These are phyloP conservation scores for Peromyscus melanophrys DNA, from an alignment of 2,797 vertebrate genomes.

Conservation along the genomic window DNA sequence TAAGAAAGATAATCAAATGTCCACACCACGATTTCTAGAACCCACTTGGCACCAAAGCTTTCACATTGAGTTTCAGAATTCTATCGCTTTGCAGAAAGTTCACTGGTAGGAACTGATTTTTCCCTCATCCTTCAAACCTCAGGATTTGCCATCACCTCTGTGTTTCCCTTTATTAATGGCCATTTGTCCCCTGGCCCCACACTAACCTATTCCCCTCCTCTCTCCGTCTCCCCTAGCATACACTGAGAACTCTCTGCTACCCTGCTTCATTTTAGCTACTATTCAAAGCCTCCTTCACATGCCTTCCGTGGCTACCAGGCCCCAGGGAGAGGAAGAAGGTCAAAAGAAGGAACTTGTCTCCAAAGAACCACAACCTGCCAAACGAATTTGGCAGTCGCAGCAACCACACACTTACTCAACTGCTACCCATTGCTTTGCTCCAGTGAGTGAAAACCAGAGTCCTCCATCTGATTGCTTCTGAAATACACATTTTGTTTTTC, in stretches of 20 bases:
- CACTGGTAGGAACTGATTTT: not conserved
- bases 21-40: slow-evolving; percentile 16
- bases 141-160: not conserved
- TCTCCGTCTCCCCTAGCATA: not conserved
- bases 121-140: not conserved
- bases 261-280: not conserved
- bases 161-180: not conserved
- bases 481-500: not conserved
- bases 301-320: not conserved
- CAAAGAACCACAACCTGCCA: not conserved
- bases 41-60: not conserved
- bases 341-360: not conserved
- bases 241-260: not conserved
- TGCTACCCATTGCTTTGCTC: not conserved
- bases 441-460: not conserved
- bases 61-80: slow-evolving; percentile 26
- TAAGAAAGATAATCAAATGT: slow-evolving; percentile 55
- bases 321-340: not conserved
- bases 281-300: not conserved
- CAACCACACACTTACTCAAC: not conserved
- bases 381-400: not conserved
- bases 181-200: not conserved
- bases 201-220: not conserved
- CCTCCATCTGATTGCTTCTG: not conserved
- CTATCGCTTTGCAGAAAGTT: not conserved